These are phyloP conservation scores for Coranthus polyacanthus DNA, from an alignment of 2,797 vertebrate genomes.

Conservation along the genomic window DNA sequence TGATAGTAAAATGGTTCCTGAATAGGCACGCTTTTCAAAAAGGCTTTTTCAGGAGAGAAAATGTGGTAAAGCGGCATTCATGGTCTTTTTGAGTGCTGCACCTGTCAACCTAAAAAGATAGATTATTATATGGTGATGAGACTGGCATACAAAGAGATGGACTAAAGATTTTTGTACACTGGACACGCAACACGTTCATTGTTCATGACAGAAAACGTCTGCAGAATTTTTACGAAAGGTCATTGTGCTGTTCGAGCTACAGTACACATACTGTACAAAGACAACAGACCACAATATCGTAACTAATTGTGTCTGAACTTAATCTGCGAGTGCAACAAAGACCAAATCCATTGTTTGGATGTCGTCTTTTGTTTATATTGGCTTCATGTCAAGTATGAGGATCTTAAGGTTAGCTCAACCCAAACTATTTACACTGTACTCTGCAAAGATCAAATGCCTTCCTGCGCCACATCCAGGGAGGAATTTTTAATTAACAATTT, in stretches of 20 bases:
- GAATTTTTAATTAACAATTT: constrained; percentile 73
- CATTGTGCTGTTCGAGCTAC: too few relatives aligned
- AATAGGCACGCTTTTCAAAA: constrained; percentile 27
- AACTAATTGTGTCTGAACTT: background rate
- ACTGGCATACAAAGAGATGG: constrained; percentile 2
- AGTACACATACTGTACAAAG: too few relatives aligned
- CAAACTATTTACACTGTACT: constrained; percentile 71
- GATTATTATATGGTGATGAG: constrained; percentile 37
- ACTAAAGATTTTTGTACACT: constrained; percentile 2
- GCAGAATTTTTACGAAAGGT: too few relatives aligned
- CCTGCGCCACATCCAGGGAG: constrained; percentile 27
- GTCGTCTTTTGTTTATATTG: constrained; percentile 59
- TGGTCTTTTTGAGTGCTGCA: constrained; percentile 23
- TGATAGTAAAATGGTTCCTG: constrained; percentile 35
- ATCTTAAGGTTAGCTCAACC: constrained; percentile 72
- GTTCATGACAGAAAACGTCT: too few relatives aligned
- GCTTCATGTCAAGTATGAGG: constrained; percentile 59
- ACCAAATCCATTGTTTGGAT: constrained; percentile 16
- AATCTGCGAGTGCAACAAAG: constrained; percentile 24
- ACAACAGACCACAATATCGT: too few relatives aligned
- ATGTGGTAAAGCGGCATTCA: constrained; percentile 11
- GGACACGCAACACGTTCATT: constrained; percentile 23
- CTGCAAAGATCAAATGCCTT: constrained; percentile 69
- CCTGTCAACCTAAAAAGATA: constrained; percentile 26
- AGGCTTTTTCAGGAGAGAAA: constrained; percentile 18